Percentiles rank a stretch among this genome's conserved stretches.
Evolutionary conservation across 2,888 invertebrate species (phyloP).

Genomic region (Rhimphoctona megacephalus): DNA sequence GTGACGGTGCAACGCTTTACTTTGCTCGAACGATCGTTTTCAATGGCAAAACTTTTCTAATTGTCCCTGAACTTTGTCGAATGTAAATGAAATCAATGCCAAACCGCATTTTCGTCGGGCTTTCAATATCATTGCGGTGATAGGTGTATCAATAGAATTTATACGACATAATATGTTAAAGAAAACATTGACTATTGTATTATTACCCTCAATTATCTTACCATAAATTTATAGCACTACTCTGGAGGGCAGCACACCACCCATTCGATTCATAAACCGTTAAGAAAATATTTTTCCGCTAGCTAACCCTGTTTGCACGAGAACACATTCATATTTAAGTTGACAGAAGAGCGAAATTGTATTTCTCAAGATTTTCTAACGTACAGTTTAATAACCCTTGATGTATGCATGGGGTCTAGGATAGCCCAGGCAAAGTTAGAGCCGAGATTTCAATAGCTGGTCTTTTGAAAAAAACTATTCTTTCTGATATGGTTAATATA

Average conservation of each 20-base stretch:
- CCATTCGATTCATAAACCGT: background rate
- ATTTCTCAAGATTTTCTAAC: too few species aligned
- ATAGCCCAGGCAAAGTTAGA: too few species aligned
- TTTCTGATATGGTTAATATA: too few species aligned
- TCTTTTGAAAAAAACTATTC: too few species aligned
- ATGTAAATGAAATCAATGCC: conserved; percentile 28
- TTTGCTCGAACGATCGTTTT: conserved; percentile 15
- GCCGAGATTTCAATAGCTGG: too few species aligned
- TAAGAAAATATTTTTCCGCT: background rate
- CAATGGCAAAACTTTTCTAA: conserved; percentile 51
- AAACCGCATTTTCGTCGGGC: conserved; percentile 12
- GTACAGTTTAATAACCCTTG: too few species aligned
- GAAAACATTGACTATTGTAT: background rate
- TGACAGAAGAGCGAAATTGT: too few species aligned
- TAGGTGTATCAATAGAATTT: background rate
- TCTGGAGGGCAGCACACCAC: background rate
- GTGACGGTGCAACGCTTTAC: background rate
- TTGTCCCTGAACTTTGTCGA: conserved; percentile 12
- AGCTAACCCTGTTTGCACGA: too few species aligned
- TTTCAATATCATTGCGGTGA: background rate
- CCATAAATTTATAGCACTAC: background rate
- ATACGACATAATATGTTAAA: background rate
- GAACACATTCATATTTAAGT: too few species aligned
- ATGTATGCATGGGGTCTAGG: too few species aligned
- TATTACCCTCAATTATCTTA: background rate